These are phyloP conservation scores for Catagonus wagneri DNA, from an alignment of 2,113 vertebrate genomes.

Conservation along the genomic window DNA sequence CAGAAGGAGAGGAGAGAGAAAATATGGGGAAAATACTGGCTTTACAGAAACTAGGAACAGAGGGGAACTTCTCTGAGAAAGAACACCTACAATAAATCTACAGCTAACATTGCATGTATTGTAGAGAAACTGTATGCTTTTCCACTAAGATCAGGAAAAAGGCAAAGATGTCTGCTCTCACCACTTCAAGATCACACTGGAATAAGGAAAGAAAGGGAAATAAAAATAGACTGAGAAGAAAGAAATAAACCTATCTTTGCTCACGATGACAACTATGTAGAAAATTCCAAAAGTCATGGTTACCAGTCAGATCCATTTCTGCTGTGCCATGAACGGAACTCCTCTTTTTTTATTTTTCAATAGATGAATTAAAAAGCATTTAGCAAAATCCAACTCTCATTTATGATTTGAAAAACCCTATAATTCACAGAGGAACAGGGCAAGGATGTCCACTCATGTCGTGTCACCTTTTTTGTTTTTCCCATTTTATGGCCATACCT, in stretches of 20 bases:
- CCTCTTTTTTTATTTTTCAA: not conserved
- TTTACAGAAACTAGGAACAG: not conserved
- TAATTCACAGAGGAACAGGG: not conserved
- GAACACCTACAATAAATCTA: not conserved
- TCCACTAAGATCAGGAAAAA: not conserved
- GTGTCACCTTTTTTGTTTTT: too few relatives aligned
- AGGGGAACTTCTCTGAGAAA: not conserved
- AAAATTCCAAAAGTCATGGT: not conserved
- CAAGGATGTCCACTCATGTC: not conserved
- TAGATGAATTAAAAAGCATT: not conserved
- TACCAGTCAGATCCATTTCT: too few relatives aligned
- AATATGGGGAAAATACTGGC: not conserved
- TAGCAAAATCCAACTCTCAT: not conserved
- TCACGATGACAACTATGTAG: not conserved
- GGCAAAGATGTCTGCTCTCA: not conserved
- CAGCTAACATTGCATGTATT: not conserved
- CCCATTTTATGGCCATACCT: too few relatives aligned
- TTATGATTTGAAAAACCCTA: not conserved
- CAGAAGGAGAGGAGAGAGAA: not conserved
- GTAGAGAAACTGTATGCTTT: not conserved
- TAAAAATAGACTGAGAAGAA: not conserved
- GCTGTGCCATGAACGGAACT: too few relatives aligned
- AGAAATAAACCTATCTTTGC: not conserved
- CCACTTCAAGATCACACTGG: not conserved
- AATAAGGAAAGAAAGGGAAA: slow-evolving; percentile 12